These are phyloP conservation scores for Urocolius indicus DNA, from an alignment of 2,113 vertebrate genomes.

Conservation along the genomic window DNA sequence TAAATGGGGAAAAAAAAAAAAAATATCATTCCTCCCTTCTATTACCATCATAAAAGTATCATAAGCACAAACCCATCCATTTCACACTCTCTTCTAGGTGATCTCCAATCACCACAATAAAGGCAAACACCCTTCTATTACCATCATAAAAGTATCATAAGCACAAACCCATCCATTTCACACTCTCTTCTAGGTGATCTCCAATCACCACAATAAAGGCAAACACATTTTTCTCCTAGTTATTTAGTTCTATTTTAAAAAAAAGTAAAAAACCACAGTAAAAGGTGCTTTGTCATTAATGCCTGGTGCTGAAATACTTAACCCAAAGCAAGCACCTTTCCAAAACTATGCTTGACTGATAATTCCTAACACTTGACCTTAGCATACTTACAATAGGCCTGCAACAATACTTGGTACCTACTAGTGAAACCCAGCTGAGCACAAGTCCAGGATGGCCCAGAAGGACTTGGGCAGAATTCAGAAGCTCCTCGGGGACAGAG, in stretches of 20 bases:
- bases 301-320: background rate
- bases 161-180: background rate
- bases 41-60: background rate
- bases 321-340: background rate
- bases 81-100: background rate
- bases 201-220: background rate
- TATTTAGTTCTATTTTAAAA: background rate
- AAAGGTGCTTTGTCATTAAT: slow-evolving; percentile 41
- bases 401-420: background rate
- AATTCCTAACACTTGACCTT: background rate
- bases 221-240: background rate
- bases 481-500: slow-evolving; percentile 3
- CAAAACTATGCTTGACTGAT: background rate
- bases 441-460: background rate
- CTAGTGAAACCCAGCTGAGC: background rate
- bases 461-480: background rate
- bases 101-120: background rate
- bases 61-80: background rate
- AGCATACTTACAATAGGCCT: background rate
- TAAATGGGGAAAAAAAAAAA: background rate
- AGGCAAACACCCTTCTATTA: background rate
- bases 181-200: background rate
- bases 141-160: background rate
- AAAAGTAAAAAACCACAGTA: background rate
- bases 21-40: background rate